Conservation (phyloP, 2,797 vertebrate genomes). For the Melanotaenia pygmaea region DNA sequence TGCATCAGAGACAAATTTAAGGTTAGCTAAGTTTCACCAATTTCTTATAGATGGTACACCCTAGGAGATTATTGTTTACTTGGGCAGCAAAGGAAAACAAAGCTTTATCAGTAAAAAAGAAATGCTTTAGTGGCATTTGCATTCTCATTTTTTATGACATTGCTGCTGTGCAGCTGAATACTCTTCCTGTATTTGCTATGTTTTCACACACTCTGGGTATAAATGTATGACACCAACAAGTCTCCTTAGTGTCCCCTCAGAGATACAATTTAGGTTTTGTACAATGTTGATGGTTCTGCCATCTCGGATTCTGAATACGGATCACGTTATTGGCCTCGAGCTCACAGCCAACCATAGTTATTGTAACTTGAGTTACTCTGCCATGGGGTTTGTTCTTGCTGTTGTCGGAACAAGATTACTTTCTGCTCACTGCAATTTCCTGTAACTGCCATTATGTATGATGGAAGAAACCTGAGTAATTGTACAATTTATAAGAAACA, state of each 20-base stretch:
- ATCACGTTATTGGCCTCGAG: conserved; percentile 58
- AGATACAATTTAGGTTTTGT: conserved; percentile 45
- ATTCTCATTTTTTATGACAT: neutral
- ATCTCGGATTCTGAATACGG: conserved; percentile 61
- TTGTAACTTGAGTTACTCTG: conserved; percentile 57
- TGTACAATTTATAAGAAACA: conserved; percentile 12
- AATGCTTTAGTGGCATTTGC: neutral
- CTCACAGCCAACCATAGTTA: conserved; percentile 42
- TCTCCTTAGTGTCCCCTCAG: conserved; percentile 42
- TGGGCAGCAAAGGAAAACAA: neutral
- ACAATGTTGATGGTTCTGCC: conserved; percentile 54
- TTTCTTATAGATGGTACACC: neutral
- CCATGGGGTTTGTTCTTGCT: conserved; percentile 45
- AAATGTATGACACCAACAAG: conserved; percentile 40
- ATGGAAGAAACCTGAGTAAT: conserved; percentile 3
- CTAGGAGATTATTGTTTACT: neutral
- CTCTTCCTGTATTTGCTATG: conserved; percentile 5
- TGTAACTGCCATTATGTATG: conserved; percentile 33
- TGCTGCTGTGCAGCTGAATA: conserved; percentile 1
- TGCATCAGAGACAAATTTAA: neutral
- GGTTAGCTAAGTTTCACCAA: neutral
- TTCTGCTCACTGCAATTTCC: conserved; percentile 47
- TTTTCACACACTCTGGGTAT: conserved; percentile 13
- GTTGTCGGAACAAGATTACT: conserved; percentile 49
- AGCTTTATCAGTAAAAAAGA: neutral